Evolutionary conservation across 2,797 vertebrate species (phyloP).

Genomic region (Onychomys arenicola): DNA sequence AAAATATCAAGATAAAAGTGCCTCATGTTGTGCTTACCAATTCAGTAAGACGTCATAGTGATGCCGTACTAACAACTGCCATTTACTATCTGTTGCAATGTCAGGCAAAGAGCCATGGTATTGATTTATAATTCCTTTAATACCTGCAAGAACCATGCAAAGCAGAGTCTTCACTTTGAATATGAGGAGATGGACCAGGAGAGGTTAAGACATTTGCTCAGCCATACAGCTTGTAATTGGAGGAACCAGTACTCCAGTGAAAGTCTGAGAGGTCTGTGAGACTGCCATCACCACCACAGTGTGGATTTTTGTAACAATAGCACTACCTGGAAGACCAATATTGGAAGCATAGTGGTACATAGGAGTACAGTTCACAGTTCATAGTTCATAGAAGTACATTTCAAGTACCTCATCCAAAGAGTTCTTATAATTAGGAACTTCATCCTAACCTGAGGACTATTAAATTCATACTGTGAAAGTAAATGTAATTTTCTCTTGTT

Average conservation of each 20-base stretch:
- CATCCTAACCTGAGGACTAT: not conserved
- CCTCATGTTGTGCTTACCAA: not conserved
- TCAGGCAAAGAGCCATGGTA: constrained; percentile 24
- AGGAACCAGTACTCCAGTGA: not conserved
- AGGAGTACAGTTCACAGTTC: not conserved
- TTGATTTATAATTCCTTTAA: constrained; percentile 40
- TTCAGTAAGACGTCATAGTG: constrained; percentile 36
- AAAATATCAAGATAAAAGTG: not conserved
- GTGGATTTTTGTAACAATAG: not conserved
- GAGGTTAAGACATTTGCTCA: constrained; percentile 54
- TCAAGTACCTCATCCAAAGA: constrained; percentile 18
- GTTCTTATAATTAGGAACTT: not conserved
- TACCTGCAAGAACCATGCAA: not conserved
- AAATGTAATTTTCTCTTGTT: constrained; percentile 6
- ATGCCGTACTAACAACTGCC: constrained; percentile 6
- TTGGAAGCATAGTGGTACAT: not conserved
- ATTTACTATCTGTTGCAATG: constrained; percentile 40
- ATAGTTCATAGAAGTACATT: not conserved
- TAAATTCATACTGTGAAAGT: constrained; percentile 7
- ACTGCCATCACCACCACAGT: not conserved
- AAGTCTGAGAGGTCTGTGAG: not conserved
- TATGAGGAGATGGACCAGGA: constrained; percentile 11
- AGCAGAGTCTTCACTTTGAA: constrained; percentile 31
- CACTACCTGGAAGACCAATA: not conserved
- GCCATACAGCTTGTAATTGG: not conserved